These are phyloP conservation scores for Eristalis arbustorum DNA, from an alignment of 2,888 invertebrate species.

Conservation along the genomic window DNA sequence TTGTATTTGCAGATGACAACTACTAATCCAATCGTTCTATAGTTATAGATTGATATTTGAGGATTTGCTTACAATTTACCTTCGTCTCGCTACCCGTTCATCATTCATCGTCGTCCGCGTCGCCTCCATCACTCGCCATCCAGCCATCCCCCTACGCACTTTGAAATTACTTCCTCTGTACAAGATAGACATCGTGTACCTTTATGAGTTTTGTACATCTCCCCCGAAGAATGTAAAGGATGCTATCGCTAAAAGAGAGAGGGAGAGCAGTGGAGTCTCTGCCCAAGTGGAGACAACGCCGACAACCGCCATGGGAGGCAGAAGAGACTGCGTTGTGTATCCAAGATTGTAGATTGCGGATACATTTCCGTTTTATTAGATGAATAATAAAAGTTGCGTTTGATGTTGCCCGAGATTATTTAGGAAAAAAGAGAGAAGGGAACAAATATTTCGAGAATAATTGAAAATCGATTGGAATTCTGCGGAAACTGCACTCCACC, in stretches of 20 bases:
- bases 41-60: constrained; percentile 60
- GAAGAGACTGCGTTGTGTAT: constrained; percentile 17
- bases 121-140: neutral
- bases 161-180: constrained; percentile 41
- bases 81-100: neutral
- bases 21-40: constrained; percentile 62
- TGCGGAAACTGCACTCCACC: neutral
- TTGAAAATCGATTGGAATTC: constrained; percentile 1
- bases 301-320: constrained; percentile 17
- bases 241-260: neutral
- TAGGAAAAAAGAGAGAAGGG: neutral
- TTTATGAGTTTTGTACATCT: constrained; percentile 38
- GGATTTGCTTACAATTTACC: constrained; percentile 44
- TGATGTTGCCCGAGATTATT: constrained; percentile 28
- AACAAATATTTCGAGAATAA: constrained; percentile 1
- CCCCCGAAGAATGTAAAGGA: neutral
- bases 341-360: constrained; percentile 40
- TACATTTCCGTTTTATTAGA: constrained; percentile 43
- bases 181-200: constrained; percentile 37
- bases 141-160: constrained; percentile 45
- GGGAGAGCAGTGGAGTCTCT: neutral
- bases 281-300: constrained; percentile 19
- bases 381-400: constrained; percentile 18
- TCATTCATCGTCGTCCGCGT: neutral
- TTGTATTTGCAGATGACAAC: constrained; percentile 32